phyloP scores from a whole-genome alignment of 2,113 vertebrate genomes.

The Ochotona princeps region DNA sequence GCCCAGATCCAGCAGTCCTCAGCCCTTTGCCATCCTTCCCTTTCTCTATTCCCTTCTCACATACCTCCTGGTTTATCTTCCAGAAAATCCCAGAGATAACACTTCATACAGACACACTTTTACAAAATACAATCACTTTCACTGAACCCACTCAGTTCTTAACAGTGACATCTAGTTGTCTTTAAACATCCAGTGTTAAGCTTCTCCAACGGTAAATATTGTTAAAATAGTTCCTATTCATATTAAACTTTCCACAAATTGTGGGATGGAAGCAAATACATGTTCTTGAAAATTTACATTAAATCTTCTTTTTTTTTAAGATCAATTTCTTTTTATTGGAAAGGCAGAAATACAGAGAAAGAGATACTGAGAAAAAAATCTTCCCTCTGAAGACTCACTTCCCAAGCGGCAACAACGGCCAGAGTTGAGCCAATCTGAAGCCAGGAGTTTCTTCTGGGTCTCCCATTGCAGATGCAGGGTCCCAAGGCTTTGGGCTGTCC shows the following conservation, averaged over 20 bases:
- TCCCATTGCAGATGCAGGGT: no score
- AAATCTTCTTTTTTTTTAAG: no score
- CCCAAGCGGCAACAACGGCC: no score
- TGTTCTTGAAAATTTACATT: background rate
- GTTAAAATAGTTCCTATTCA: constrained; percentile 22
- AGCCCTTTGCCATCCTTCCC: background rate
- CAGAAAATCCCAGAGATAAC: background rate
- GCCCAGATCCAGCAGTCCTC: background rate
- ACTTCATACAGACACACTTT: background rate
- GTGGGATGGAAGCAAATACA: background rate
- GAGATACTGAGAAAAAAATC: no score
- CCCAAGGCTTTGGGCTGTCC: no score
- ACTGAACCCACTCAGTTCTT: background rate
- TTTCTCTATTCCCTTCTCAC: background rate
- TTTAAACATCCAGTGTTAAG: constrained; percentile 5
- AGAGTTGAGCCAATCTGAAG: no score
- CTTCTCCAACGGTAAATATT: background rate
- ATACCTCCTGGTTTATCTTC: background rate
- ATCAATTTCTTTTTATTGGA: no score
- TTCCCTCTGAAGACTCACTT: no score
- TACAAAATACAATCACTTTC: background rate
- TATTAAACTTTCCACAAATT: background rate
- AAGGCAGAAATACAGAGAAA: no score
- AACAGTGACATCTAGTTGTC: background rate
- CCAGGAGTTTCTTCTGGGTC: no score